Conservation (phyloP, 2,888 invertebrate genomes). For the Ecdyonurus torrentis region DNA sequence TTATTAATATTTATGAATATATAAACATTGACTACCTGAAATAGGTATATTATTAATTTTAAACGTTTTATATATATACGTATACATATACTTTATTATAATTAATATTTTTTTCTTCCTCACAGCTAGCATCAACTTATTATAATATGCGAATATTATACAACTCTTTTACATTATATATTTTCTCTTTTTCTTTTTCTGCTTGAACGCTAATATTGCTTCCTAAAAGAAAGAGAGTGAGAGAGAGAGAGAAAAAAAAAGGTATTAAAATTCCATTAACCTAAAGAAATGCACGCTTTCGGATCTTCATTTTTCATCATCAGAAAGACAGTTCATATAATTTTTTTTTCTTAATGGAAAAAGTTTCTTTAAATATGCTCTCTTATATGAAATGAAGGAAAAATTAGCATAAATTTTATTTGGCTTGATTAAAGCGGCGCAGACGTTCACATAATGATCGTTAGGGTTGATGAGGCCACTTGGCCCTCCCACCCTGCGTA, state of each 20-base stretch:
- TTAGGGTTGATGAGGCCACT: constrained; percentile 3
- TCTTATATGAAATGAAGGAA: constrained; percentile 3
- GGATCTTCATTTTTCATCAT: constrained; percentile 3
- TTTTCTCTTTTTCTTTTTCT: background rate
- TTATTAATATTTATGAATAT: background rate
- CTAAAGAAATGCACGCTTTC: background rate
- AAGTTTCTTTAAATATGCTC: background rate
- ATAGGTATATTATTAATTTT: background rate
- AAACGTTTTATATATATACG: too few species aligned
- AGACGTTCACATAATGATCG: constrained; percentile 2
- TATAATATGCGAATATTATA: background rate
- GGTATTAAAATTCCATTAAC: constrained; percentile 4
- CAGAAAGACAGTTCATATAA: constrained; percentile 1
- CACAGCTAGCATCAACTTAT: too few species aligned
- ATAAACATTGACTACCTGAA: background rate
- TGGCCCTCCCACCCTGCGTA: background rate
- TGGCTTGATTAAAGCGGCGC: background rate
- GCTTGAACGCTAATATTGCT: background rate
- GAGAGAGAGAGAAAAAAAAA: background rate
- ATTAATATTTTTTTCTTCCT: too few species aligned
- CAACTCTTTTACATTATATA: background rate
- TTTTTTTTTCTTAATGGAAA: constrained; percentile 1
- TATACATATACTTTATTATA: too few species aligned
- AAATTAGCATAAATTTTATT: constrained; percentile 3
- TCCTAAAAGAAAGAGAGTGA: too few species aligned